These are phyloP conservation scores for Cylloceria caligata DNA, from an alignment of 2,888 invertebrate genomes.

Conservation along the genomic window DNA sequence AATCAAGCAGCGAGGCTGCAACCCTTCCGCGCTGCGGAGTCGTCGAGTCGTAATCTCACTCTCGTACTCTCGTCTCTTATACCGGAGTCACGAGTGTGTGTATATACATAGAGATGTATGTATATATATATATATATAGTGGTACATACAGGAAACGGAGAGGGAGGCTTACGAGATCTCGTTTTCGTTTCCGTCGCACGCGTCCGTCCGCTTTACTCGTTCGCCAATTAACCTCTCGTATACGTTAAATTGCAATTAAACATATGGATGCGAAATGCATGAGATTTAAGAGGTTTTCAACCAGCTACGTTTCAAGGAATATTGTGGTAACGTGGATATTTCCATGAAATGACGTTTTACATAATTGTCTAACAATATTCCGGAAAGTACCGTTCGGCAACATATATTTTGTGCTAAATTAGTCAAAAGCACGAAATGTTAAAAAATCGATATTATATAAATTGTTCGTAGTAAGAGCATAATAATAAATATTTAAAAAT, in stretches of 20 bases:
- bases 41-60: slow-evolving; percentile 79
- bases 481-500: too few relatives aligned
- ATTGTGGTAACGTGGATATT: background rate
- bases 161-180: slow-evolving; percentile 75
- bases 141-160: slow-evolving; percentile 33
- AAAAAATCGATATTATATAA: too few relatives aligned
- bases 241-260: slow-evolving; percentile 63
- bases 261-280: slow-evolving; percentile 62
- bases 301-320: background rate
- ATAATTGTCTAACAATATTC: background rate
- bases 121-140: slow-evolving; percentile 22
- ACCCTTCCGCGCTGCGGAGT: slow-evolving; percentile 79
- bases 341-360: background rate
- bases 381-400: background rate
- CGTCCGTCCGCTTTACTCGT: slow-evolving; percentile 79
- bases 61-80: slow-evolving; percentile 39
- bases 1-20: slow-evolving; percentile 80
- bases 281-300: slow-evolving; percentile 19
- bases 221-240: slow-evolving; percentile 67
- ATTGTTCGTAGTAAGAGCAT: too few relatives aligned
- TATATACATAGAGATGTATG: background rate
- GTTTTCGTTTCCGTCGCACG: slow-evolving; percentile 78
- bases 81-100: slow-evolving; percentile 38
- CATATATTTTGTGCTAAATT: background rate
- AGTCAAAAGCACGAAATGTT: too few relatives aligned